Base-by-base conservation (phyloP, 1,140 invertebrate genomes). In the Ectropis grisescens region DNA sequence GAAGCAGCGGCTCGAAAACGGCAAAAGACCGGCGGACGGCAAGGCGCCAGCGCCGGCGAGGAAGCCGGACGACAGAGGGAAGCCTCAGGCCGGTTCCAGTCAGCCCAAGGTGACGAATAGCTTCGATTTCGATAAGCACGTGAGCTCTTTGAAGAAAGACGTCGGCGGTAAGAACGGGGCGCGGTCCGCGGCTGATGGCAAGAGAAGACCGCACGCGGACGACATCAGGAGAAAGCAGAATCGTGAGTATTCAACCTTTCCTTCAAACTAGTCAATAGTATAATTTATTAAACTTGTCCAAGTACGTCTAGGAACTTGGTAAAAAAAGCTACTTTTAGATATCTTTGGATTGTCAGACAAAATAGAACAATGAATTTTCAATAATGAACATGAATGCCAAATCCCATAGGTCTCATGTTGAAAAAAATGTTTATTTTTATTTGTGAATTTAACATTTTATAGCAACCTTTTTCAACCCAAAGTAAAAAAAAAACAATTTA, bases 121-220 rank as follows among this genome's bases (percentile, higher is more conserved):
- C 19, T 81, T 81, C 44, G 71, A 78, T 39, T 78, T 81, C 27
- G 72, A 76, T 29, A 74, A 72, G 49, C 72, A 81, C 47, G 61
- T 81, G 6, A 75, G 54, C 42, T 62, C 67, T 7, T 42, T 81
- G 10, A 58, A 57, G 26, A 69, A 62, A 8, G 16, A 11, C 11
- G 11, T 7, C 3, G n/a, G 10, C 4, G 10, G 11, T 10, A 47
- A 41, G 13, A 47, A 47, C 28, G 43, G 33, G 2, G 25, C 11
- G 7, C 39, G 31, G 38, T 85, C 84, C 45, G 84, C 86, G 15
- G 84, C 85, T 2, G 50, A 65, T 5, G 83, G 87, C 56, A 64
- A 58, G 42, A 58, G 72, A 58, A 75, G 68, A 60, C 49, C 43
- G 16, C 50, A 56, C 28, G 33, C 46, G 19, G 54, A 62, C 33